Evolutionary conservation across 2,113 vertebrate genomes (phyloP).

Genomic region (Cavia porcellus): DNA sequence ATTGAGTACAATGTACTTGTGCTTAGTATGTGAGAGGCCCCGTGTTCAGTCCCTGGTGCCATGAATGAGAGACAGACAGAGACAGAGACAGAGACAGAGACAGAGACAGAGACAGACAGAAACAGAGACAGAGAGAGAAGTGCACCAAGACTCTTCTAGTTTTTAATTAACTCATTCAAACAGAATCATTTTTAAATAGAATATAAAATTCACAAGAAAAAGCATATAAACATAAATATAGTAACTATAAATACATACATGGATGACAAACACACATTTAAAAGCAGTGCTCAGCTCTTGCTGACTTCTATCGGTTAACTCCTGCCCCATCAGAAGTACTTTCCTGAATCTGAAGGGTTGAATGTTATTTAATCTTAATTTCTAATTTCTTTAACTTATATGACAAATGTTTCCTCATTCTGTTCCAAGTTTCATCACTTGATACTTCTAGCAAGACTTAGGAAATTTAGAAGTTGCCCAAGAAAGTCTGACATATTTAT

Average conservation of each 20-base stretch:
- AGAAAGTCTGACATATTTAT: not conserved
- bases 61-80: not conserved
- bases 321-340: not conserved
- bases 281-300: not conserved
- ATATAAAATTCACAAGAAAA: not conserved
- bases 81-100: not conserved
- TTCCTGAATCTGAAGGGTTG: not conserved
- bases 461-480: not conserved
- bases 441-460: not conserved
- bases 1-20: not conserved
- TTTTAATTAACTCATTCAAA: not conserved
- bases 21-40: not conserved
- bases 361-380: not conserved
- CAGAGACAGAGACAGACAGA: not conserved
- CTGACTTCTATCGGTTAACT: not conserved
- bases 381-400: not conserved
- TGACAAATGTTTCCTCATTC: not conserved
- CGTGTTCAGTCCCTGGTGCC: not conserved
- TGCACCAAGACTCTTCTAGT: not conserved
- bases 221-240: not conserved
- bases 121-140: not conserved
- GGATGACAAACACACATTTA: not conserved
- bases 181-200: conserved; percentile 8
- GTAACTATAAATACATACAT: too few species aligned
- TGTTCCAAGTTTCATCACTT: not conserved